These are phyloP conservation scores for Gobio gobio DNA, from an alignment of 2,113 vertebrate genomes.

Conservation along the genomic window DNA sequence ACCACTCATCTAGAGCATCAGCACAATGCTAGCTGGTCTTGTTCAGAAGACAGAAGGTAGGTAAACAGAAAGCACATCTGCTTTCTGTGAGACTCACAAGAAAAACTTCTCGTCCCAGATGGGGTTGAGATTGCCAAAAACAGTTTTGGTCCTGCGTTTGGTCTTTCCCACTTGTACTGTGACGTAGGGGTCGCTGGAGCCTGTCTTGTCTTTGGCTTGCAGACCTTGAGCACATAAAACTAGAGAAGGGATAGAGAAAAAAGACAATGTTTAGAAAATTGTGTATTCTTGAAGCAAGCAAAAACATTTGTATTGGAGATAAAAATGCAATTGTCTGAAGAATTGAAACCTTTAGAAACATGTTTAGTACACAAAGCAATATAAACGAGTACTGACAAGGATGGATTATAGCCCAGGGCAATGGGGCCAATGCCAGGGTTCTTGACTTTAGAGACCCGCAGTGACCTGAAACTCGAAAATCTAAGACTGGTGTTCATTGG, in stretches of 20 bases:
- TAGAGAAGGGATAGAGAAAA: slow-evolving; percentile 61
- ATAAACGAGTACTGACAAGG: neutral
- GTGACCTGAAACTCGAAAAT: neutral
- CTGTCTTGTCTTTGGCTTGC: slow-evolving; percentile 98
- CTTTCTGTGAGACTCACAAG: slow-evolving; percentile 82
- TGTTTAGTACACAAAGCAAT: neutral
- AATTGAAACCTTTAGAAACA: neutral
- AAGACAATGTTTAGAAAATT: neutral
- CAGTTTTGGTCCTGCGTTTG: slow-evolving; percentile 94
- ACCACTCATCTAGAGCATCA: neutral
- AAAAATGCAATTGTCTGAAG: neutral
- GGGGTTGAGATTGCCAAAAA: slow-evolving; percentile 98
- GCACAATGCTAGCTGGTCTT: neutral
- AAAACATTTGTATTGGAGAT: neutral
- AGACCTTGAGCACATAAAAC: slow-evolving; percentile 96
- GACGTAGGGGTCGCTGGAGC: slow-evolving; percentile 97
- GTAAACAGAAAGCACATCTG: neutral
- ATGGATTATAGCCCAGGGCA: neutral
- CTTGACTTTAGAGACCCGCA: neutral
- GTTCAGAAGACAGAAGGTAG: slow-evolving; percentile 11
- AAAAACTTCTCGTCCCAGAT: slow-evolving; percentile 97
- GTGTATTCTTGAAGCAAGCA: neutral
- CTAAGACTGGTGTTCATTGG: neutral
- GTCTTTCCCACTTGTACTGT: slow-evolving; percentile 98
- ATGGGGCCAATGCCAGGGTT: neutral